Conservation (phyloP, 2,113 vertebrate species). For the Camelus bactrianus region DNA sequence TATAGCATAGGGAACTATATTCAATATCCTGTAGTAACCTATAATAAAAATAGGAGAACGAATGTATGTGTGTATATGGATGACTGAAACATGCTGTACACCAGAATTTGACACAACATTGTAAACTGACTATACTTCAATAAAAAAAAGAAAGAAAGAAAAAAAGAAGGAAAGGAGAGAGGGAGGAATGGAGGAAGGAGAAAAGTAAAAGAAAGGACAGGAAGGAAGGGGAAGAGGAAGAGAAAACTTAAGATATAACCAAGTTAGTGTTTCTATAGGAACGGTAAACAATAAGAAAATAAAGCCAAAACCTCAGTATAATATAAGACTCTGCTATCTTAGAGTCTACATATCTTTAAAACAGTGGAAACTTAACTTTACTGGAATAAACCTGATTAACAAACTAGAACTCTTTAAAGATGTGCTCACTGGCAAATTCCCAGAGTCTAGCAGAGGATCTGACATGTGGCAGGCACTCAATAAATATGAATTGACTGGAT, state of each 20-base stretch:
- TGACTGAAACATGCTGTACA: too few relatives aligned
- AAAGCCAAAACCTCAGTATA: background rate
- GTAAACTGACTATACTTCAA: too few relatives aligned
- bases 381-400: background rate
- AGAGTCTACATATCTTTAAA: background rate
- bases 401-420: background rate
- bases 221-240: background rate
- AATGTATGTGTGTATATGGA: too few relatives aligned
- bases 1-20: too few relatives aligned
- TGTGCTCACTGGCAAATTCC: background rate
- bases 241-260: background rate
- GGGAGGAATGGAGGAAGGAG: background rate
- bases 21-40: too few relatives aligned
- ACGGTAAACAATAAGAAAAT: background rate
- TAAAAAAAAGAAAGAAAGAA: background rate
- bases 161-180: background rate
- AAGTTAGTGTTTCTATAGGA: background rate
- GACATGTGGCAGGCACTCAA: background rate
- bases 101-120: too few relatives aligned
- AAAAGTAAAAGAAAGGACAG: background rate
- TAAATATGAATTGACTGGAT: background rate
- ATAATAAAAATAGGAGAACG: too few relatives aligned
- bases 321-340: background rate
- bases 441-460: background rate
- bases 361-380: background rate